phyloP scores from a whole-genome alignment of 2,888 invertebrate species.

The Pocota personata region DNA sequence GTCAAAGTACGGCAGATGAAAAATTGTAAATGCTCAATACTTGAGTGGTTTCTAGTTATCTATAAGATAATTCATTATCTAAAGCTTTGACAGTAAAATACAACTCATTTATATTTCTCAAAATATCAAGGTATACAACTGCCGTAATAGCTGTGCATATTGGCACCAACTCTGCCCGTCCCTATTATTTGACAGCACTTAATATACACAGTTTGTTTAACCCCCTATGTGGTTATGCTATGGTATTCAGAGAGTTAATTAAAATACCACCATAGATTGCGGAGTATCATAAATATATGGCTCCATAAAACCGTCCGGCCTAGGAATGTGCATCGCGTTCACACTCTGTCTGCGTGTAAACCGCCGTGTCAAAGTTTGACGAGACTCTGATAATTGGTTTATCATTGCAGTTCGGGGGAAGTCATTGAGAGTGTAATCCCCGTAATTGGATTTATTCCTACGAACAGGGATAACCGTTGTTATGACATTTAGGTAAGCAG shows the following conservation, averaged over 20 bases:
- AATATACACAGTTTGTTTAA: conserved; percentile 20
- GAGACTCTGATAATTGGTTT: conserved; percentile 68
- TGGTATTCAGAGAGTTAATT: conserved; percentile 62
- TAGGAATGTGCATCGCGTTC: conserved; percentile 34
- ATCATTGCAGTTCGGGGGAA: conserved; percentile 52
- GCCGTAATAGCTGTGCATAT: conserved; percentile 1
- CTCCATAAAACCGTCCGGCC: conserved; percentile 24
- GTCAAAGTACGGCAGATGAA: too few species aligned
- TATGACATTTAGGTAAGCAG: background rate
- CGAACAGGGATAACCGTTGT: background rate
- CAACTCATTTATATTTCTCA: background rate
- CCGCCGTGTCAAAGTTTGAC: conserved; percentile 67
- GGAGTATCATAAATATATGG: conserved; percentile 61
- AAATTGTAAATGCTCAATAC: too few species aligned
- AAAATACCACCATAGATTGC: conserved; percentile 71
- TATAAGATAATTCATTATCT: too few species aligned
- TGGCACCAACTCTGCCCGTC: background rate
- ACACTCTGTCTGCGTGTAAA: conserved; percentile 47
- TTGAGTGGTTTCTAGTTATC: too few species aligned
- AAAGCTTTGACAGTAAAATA: background rate
- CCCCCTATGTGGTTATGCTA: conserved; percentile 33
- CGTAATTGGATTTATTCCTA: conserved; percentile 39
- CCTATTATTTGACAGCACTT: conserved; percentile 19
- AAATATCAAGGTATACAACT: conserved; percentile 28
- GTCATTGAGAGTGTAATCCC: conserved; percentile 57